A percentile compares a stretch with the other conserved stretches of the same genome.
phyloP scores from a whole-genome alignment of 2,113 vertebrate genomes.

The Mirza zaza region DNA sequence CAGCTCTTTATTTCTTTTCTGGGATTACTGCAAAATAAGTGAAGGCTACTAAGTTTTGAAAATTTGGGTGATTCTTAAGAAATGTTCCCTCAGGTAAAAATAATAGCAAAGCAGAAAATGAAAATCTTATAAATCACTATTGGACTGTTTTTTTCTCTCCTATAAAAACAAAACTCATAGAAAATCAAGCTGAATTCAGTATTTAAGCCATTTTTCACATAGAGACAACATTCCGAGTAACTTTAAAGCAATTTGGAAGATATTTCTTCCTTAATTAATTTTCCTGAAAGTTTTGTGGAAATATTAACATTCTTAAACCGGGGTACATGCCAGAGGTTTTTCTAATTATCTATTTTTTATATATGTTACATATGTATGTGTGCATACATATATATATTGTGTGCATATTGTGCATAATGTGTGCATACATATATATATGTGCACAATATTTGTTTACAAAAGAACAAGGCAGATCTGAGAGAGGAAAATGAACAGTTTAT shows the following conservation, averaged over 20 bases:
- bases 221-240: slow-evolving; percentile 29
- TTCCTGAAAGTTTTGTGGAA: slow-evolving; percentile 59
- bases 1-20: neutral
- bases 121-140: slow-evolving; percentile 33
- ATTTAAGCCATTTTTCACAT: slow-evolving; percentile 37
- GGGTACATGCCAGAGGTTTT: neutral
- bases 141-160: neutral
- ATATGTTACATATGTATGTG: neutral
- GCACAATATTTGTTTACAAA: slow-evolving; percentile 42
- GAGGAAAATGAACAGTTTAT: slow-evolving; percentile 32
- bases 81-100: slow-evolving; percentile 51
- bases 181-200: slow-evolving; percentile 42
- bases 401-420: neutral
- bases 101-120: neutral
- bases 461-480: neutral
- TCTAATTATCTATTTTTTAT: neutral
- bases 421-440: neutral
- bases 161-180: slow-evolving; percentile 40
- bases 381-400: neutral
- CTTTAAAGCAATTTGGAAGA: neutral
- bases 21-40: slow-evolving; percentile 1
- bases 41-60: slow-evolving; percentile 13
- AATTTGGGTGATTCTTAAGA: neutral
- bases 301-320: slow-evolving; percentile 34
- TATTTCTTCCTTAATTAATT: slow-evolving; percentile 40